These are phyloP conservation scores for Drosophila atripex DNA, from an alignment of 2,888 invertebrate species.

Conservation along the genomic window DNA sequence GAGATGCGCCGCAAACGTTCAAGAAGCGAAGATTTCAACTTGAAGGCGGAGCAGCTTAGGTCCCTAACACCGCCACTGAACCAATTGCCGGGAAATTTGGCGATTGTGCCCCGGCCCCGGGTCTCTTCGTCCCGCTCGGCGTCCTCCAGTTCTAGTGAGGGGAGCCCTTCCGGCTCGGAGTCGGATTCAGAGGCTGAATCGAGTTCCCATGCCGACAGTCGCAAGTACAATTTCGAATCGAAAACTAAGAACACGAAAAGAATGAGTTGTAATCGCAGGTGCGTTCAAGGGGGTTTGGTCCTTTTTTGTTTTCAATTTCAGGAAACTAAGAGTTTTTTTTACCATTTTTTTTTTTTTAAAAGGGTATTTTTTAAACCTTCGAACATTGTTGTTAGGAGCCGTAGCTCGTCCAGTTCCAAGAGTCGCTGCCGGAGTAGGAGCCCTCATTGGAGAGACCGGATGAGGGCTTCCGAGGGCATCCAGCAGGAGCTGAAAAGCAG, in stretches of 20 bases:
- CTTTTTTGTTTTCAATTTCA: not conserved
- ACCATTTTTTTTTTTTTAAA: not conserved
- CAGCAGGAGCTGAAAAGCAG: not conserved
- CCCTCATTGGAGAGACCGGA: not conserved
- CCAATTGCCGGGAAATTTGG: too few relatives aligned
- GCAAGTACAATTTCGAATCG: not conserved
- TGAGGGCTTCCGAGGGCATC: not conserved
- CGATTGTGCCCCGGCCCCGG: too few relatives aligned
- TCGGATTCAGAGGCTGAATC: too few relatives aligned
- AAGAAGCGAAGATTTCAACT: too few relatives aligned
- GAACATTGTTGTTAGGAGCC: too few relatives aligned
- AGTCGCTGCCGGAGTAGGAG: not conserved
- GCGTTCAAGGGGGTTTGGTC: not conserved
- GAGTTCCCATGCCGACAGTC: not conserved
- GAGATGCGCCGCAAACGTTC: not conserved
- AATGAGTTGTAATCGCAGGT: not conserved
- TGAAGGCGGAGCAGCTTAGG: not conserved
- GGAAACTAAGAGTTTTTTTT: not conserved
- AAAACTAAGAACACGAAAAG: not conserved
- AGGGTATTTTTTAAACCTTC: not conserved
- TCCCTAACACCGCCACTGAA: not conserved
- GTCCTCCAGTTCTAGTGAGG: too few relatives aligned
- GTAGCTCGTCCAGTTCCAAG: not conserved
- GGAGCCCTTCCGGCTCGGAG: too few relatives aligned
- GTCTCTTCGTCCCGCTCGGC: too few relatives aligned